Conservation (phyloP, 2,113 vertebrate genomes). For the Camelus bactrianus region DNA sequence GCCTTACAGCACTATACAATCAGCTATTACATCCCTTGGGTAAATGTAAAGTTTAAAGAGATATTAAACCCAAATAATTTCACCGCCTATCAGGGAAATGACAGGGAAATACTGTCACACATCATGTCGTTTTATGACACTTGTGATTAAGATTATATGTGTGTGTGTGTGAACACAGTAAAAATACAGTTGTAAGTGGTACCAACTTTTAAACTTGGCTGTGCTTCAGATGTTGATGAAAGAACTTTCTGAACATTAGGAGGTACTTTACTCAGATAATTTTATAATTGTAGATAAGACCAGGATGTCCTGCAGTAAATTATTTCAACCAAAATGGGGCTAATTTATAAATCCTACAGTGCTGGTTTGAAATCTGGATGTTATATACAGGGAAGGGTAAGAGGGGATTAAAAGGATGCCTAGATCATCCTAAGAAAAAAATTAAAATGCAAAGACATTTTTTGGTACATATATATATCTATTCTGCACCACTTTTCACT, state of each 20-base stretch:
- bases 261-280: neutral
- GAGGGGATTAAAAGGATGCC: neutral
- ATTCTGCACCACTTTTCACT: neutral
- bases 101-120: constrained; percentile 31
- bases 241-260: constrained; percentile 39
- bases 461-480: neutral
- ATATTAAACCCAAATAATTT: constrained; percentile 52
- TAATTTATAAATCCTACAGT: neutral
- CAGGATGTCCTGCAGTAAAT: neutral
- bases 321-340: neutral
- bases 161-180: neutral
- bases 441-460: neutral
- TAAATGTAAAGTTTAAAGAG: constrained; percentile 67
- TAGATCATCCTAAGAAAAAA: neutral
- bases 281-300: neutral
- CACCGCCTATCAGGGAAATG: constrained; percentile 54
- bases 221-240: neutral
- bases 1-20: neutral
- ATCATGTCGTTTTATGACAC: constrained; percentile 57
- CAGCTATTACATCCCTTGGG: neutral
- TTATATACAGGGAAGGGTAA: neutral
- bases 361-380: neutral
- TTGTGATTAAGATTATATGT: constrained; percentile 34
- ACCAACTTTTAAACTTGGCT: neutral
- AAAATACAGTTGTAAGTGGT: neutral